Conservation (phyloP, 2,888 invertebrate species). For the Glyphotaelius pellucidus region DNA sequence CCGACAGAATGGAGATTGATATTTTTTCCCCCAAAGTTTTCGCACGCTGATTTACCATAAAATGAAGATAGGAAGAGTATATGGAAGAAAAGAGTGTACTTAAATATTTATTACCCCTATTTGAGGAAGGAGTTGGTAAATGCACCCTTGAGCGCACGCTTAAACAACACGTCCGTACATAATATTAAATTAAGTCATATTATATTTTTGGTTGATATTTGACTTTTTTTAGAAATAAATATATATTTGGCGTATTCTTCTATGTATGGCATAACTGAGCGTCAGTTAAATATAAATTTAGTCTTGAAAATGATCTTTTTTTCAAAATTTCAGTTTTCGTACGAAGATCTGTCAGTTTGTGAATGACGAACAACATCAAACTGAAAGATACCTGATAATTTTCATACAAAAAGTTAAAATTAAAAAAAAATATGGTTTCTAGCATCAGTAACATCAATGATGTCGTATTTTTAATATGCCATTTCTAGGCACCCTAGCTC, state of each 20-base stretch:
- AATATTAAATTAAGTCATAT: neutral
- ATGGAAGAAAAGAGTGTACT: neutral
- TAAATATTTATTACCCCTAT: neutral
- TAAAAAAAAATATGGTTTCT: too few relatives aligned
- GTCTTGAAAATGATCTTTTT: too few relatives aligned
- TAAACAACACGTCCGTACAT: neutral
- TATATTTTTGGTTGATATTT: too few relatives aligned
- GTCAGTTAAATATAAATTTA: too few relatives aligned
- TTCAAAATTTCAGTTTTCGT: too few relatives aligned
- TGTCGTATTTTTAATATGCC: too few relatives aligned
- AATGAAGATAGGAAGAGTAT: neutral
- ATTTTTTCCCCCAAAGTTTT: constrained; percentile 27
- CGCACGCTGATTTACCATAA: constrained; percentile 21
- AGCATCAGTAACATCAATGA: too few relatives aligned
- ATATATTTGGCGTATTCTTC: neutral
- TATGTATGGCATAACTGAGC: neutral
- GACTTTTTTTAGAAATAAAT: neutral
- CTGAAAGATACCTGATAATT: too few relatives aligned
- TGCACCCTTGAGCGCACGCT: neutral
- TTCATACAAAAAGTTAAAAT: too few relatives aligned
- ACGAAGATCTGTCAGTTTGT: too few relatives aligned
- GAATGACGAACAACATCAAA: too few relatives aligned
- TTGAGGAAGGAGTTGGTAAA: neutral
- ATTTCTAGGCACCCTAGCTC: too few relatives aligned
- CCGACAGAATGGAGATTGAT: constrained; percentile 29